Conservation (phyloP, 2,888 invertebrate genomes). For the Tetropium fuscum region DNA sequence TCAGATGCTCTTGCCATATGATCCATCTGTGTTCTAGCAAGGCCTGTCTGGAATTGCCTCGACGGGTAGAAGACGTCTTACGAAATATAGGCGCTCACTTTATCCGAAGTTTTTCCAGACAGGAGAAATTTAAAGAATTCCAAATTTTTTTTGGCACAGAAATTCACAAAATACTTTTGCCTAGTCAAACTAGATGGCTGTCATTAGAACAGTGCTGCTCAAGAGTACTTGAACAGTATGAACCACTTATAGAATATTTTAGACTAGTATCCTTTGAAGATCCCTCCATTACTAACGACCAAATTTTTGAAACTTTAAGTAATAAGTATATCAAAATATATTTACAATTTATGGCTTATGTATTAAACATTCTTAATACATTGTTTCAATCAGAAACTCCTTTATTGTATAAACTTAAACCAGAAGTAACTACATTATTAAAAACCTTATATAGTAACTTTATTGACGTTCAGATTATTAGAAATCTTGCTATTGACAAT, state of each 20-base stretch:
- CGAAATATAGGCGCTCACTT: conserved; percentile 49
- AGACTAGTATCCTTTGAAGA: conserved; percentile 45
- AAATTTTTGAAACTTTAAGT: too few relatives aligned
- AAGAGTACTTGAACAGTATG: conserved; percentile 54
- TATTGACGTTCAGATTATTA: too few relatives aligned
- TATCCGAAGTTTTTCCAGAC: conserved; percentile 32
- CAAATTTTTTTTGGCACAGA: conserved; percentile 53
- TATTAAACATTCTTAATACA: too few relatives aligned
- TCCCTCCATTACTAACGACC: conserved; percentile 47
- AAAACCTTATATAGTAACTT: too few relatives aligned
- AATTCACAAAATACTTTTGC: conserved; percentile 51
- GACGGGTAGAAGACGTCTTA: conserved; percentile 42
- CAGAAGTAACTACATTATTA: too few relatives aligned
- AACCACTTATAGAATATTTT: conserved; percentile 50
- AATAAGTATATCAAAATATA: too few relatives aligned
- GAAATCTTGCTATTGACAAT: too few relatives aligned
- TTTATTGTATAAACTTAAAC: too few relatives aligned
- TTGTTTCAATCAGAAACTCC: too few relatives aligned
- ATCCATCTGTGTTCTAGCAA: conserved; percentile 53
- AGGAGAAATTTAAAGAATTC: conserved; percentile 49
- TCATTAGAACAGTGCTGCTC: conserved; percentile 54
- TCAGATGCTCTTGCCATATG: conserved; percentile 57
- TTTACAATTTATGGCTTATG: too few relatives aligned
- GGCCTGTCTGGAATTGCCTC: conserved; percentile 55
- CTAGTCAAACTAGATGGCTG: conserved; percentile 51